Percentiles rank a stretch among this genome's conserved stretches.
phyloP scores from a whole-genome alignment of 2,113 vertebrate genomes.

The Murina feae region DNA sequence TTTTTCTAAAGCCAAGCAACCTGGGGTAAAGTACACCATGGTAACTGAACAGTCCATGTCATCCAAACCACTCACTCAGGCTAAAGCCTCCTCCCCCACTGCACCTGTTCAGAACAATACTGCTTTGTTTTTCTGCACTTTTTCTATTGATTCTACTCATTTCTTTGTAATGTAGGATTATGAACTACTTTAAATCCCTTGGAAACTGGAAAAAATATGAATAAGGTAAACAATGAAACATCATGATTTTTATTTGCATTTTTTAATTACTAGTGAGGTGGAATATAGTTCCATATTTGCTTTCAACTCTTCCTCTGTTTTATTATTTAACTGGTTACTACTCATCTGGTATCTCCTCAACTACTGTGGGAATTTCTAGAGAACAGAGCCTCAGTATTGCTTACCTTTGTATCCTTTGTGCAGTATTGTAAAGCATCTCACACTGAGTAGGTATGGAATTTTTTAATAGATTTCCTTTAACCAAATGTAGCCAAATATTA shows the following conservation, averaged over 20 bases:
- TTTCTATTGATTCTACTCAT: background rate
- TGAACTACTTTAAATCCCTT: background rate
- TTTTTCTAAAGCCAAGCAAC: background rate
- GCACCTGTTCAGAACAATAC: background rate
- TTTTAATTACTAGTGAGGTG: background rate
- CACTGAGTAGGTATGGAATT: background rate
- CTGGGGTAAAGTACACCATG: background rate
- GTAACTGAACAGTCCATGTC: background rate
- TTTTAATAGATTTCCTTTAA: background rate
- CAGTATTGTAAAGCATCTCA: background rate
- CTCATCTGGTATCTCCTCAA: background rate
- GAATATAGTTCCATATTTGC: background rate
- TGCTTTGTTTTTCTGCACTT: no score
- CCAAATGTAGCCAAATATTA: background rate
- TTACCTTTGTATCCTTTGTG: background rate
- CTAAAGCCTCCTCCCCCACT: background rate
- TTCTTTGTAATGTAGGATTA: background rate
- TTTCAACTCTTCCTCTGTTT: background rate
- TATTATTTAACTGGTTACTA: background rate
- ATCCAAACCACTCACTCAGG: background rate
- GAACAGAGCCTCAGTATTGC: background rate
- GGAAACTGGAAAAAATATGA: background rate
- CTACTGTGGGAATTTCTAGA: background rate
- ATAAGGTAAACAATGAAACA: background rate
- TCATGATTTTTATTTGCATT: slow-evolving; percentile 3